These are phyloP conservation scores for Pollenia griseotomentosa DNA, from an alignment of 2,888 invertebrate species.

Conservation along the genomic window DNA sequence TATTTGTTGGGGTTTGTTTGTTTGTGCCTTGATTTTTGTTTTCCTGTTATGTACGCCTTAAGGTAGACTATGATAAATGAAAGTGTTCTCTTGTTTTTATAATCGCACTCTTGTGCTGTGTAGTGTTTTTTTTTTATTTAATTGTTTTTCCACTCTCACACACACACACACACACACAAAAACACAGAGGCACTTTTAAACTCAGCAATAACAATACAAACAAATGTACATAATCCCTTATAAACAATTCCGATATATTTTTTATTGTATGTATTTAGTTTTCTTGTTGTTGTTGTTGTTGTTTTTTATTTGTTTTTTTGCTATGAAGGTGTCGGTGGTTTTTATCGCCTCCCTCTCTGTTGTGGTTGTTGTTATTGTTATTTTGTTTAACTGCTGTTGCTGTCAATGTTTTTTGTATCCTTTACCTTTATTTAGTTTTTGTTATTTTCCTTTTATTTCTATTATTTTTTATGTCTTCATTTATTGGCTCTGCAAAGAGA, in stretches of 20 bases:
- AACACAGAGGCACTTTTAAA: not conserved
- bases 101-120: conserved; percentile 5
- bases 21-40: conserved; percentile 47
- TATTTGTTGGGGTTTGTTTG: conserved; percentile 20
- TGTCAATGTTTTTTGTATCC: conserved; percentile 30
- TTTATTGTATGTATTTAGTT: not conserved
- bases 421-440: not conserved
- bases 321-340: conserved; percentile 44
- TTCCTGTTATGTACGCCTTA: conserved; percentile 58
- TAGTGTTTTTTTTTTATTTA: not conserved
- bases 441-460: conserved; percentile 4
- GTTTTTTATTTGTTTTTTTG: conserved; percentile 6
- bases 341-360: conserved; percentile 19
- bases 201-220: not conserved
- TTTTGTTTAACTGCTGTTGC: conserved; percentile 20
- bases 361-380: conserved; percentile 10
- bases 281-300: not conserved
- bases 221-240: not conserved
- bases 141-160: too few relatives aligned
- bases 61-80: conserved; percentile 64
- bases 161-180: not conserved
- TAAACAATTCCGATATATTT: not conserved
- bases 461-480: conserved; percentile 46
- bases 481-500: conserved; percentile 65
- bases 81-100: conserved; percentile 23